Base-by-base conservation (phyloP, 2,888 invertebrate species). In the Trichacis sp. region DNA sequence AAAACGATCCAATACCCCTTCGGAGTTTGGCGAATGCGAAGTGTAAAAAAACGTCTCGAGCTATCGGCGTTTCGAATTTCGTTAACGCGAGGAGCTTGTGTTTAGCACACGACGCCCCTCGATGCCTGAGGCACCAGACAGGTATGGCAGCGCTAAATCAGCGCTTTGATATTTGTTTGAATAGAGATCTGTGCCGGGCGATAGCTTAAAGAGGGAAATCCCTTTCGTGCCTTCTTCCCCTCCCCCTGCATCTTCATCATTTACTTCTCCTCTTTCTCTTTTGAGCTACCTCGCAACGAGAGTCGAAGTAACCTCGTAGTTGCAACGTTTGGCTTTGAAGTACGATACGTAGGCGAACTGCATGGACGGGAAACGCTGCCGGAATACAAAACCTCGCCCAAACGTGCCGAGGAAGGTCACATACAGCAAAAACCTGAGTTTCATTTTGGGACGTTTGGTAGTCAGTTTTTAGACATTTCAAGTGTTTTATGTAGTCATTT, bases 131-230 rank as follows among this genome's bases (percentile, higher is more conserved):
- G 55, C 33, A 8, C 24, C 38, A 40, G n/a, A 19, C 50, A 47
- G 58, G 54, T 43, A 50, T 15, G 38, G 40, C 48, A 48, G 51
- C 49, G 69, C 66, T 65, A 66, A 73, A 70, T 73, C 71, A 70
- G 65, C 64, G 61, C 69, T 69, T 67, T 65, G 68, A 68, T 61
- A 78, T 78, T 80, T 77, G 77, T 79, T 77, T 80, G 79, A 81
- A 80, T 79, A 79, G 73, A 80, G 80, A 80, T 81, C 77, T 76
- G 74, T 77, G 80, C 67, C 78, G 73, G 50, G 72, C 71, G 81
- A 81, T 81, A 80, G 69, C 65, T 64, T 60, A 47, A 47, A 71
- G 69, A 70, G 71, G 59, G 69, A 65, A 69, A 63, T 52, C 70
- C 68, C 68, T 69, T 64, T 52, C 49, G 53, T 62, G 55, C 54